Base-by-base conservation (phyloP, 53 echinoderm and acorn worm genomes). In the Paelopatides confundens region DNA sequence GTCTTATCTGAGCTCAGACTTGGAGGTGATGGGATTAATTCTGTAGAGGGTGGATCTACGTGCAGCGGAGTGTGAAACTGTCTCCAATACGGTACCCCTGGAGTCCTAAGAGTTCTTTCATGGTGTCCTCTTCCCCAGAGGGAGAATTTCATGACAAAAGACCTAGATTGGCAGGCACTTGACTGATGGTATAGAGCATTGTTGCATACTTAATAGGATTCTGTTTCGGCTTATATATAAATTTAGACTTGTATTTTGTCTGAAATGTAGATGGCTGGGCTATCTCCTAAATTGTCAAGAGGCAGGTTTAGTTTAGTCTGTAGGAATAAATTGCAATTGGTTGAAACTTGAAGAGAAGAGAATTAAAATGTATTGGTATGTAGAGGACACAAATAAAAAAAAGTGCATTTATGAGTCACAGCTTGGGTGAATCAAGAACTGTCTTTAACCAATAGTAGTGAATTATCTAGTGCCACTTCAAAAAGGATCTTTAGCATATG, bases 11-110 rank as follows among this genome's bases (percentile, higher is more conserved):
- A 39, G 39, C 37, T 21, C 74, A 74, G 74, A 46, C 37, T 9
- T 32, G 74, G 37, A 74, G 74, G 74, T 74, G 74, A 74, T 28
- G 8, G 46, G 74, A 74, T 74, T 74, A 74, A 74, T 74, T n/a
- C 74, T 39, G 47, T 6, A 35, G 74, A 74, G 74, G n/a, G 74
- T 74, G 47, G 74, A 21, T 39, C 74, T 26, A 74, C 74, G 21
- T 38, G 40, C 74, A 74, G 74, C 15, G 15, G 37, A 39, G 74
- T 74, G 74, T 74, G 39, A 46, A 74, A 74, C 13, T 27, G 24
- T 58, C 40, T 74, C 21, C 46, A 18, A 27, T 14, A 21, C 26
- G 18, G 17, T 74, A 10, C 28, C 71, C 74, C 74, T 21, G 29
- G 74, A 40, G 38, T 39, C 74, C 27, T 17, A 32, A 69, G 46